Conservation (phyloP, 1,140 invertebrate species). For the Reticulitermes speratus region DNA sequence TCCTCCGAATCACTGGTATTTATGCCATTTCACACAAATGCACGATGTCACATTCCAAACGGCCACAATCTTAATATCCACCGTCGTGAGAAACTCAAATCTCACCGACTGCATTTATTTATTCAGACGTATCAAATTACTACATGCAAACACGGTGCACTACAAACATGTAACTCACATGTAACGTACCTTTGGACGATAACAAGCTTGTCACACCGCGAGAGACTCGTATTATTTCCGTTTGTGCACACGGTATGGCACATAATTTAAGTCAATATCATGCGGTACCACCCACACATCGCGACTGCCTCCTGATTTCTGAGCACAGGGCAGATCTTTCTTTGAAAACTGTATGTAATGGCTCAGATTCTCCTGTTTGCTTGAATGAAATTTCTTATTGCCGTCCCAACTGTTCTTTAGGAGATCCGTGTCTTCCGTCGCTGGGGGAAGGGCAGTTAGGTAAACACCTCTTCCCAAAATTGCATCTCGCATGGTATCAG, state of each 20-base stretch:
- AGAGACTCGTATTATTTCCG: neutral
- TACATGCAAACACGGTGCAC: no score
- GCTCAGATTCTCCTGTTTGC: neutral
- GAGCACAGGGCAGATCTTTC: neutral
- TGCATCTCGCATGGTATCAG: neutral
- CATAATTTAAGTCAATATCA: neutral
- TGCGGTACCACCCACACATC: neutral
- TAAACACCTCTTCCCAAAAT: neutral
- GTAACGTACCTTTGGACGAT: no score
- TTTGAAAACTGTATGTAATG: neutral
- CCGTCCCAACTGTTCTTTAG: neutral
- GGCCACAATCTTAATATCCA: no score
- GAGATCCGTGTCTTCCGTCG: neutral
- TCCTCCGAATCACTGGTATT: no score
- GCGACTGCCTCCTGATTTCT: neutral
- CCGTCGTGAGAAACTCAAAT: no score
- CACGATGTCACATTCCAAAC: no score
- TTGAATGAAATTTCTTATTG: neutral
- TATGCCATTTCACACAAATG: no score
- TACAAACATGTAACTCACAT: no score
- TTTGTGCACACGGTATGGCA: neutral
- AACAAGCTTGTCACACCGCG: neutral
- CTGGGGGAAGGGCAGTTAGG: neutral
- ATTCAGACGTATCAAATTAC: no score
- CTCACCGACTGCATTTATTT: no score